Conservation (phyloP, 1,140 invertebrate species). For the Gonioctena quinquepunctata region DNA sequence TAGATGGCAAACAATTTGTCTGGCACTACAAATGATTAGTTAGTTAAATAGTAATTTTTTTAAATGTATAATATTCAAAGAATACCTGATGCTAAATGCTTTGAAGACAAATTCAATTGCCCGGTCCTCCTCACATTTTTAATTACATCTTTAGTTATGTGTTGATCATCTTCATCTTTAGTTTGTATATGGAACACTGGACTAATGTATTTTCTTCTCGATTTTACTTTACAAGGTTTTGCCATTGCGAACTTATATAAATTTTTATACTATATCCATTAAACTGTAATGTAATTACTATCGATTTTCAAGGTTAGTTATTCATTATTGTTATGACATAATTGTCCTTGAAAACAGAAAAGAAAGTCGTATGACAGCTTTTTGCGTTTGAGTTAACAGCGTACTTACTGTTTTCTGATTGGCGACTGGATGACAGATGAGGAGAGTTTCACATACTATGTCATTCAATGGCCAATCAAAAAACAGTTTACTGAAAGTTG, state of each 20-base stretch:
- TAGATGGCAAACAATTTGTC: slow-evolving; percentile 81
- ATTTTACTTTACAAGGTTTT: slow-evolving; percentile 48
- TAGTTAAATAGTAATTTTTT: background rate
- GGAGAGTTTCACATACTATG: no score
- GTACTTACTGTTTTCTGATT: no score
- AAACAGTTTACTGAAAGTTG: no score
- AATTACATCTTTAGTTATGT: slow-evolving; percentile 70
- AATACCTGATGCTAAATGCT: slow-evolving; percentile 74
- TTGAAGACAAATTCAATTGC: slow-evolving; percentile 75
- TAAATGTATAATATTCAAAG: background rate
- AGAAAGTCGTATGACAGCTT: no score
- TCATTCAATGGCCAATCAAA: no score
- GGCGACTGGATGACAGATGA: no score
- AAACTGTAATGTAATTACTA: no score
- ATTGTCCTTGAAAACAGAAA: no score
- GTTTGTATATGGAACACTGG: slow-evolving; percentile 73
- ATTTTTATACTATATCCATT: no score
- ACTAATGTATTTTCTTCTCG: slow-evolving; percentile 57
- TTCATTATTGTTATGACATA: no score
- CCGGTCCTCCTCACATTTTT: slow-evolving; percentile 79
- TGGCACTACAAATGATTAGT: slow-evolving; percentile 68
- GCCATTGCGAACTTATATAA: slow-evolving; percentile 34
- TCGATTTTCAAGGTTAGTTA: no score
- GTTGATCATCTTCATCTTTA: slow-evolving; percentile 67
- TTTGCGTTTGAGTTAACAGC: no score